Evolutionary conservation across 1,140 invertebrate species (phyloP), one percentile per base, ranked within the genome.

Genomic region (Aradophagus sp.): DNA sequence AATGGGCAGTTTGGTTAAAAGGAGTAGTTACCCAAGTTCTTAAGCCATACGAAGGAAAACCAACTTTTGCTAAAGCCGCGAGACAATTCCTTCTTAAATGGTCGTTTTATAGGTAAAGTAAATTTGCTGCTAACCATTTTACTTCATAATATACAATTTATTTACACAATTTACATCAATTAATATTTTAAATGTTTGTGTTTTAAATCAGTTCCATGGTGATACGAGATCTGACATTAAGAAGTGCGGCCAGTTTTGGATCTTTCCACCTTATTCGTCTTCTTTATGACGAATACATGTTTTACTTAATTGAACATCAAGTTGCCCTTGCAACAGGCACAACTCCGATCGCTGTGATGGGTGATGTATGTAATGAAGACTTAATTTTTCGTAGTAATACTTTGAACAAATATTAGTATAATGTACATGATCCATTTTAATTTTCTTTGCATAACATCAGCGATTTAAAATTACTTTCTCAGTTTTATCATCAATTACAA

Each of bases 231-330:
- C 87, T 99, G 45, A 99, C 97, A 27, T 86, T 98, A 39, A 89
- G 97, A 77, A 98, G 96, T 68, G 97, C 98, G 14, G 95, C 96
- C 7, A 98, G 96, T 83, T 99, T 99, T 87, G 98, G 98, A 26
- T 98, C 96, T 50, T 99, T 99, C 87, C 98, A 99, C 88, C 89
- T 99, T 35, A 97, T 99, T 77, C 91, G 97, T 34, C 87, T 99
- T 67, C 88, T 99, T 13, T 99, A 97, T 84, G 97, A 99, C 84
- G 98, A 99, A 84, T 99, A 99, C 82, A 98, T 99, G 93, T 98
- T 98, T 87, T 99, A 98, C 85, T 88, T 99, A 67, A 95, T 99
- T 71, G 98, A 99, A 86, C 95, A 97, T 83, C 93, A 96, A 84
- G 96, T 99, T 15, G 97, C 98, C 13, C 89, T 93, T 78, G 95